Evolutionary conservation across 2,888 invertebrate species (phyloP), one percentile per base, ranked within the genome.

Genomic region (Philaethria dido): DNA sequence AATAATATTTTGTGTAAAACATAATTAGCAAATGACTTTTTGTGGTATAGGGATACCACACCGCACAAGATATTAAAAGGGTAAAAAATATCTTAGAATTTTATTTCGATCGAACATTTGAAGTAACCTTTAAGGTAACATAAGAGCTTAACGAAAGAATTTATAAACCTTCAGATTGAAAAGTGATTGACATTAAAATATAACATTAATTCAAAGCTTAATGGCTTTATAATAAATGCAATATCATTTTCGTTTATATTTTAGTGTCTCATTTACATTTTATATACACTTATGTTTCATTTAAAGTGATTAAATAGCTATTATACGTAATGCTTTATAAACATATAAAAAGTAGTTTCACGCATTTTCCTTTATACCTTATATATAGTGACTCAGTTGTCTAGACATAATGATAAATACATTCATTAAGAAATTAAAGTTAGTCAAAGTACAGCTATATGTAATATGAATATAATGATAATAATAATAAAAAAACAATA

Each of bases 101-200:
- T n/a, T n/a, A n/a, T n/a, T n/a, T n/a, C n/a, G n/a, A n/a, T n/a
- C 60, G 39, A 54, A 33, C 39, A 66, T 72, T 68, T 60, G 62
- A 66, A 59, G 66, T 33, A 54, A 39, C 68, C 66, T 62, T 72
- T 64, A 62, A 29, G 44, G 44, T 62, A 60, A 69, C 57, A 66
- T 62, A 66, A 70, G n/a, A 52, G 16, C 52, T 52, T 52, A 16
- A 52, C n/a, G 29, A 55, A 55, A 55, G n/a, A 42, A 42, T 22
- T 42, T 62, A 59, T 54, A 65, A 52, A 44, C 55, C 50, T 60
- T 67, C 59, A 66, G 62, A 70, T 69, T 66, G 33, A 65, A 20
- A 36, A 61, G 48, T 71, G 67, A 72, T 72, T 59, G 62, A 66
- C 62, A 69, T 69, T 42, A 42, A 57, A 59, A 50, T 50, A 48